These are phyloP conservation scores for Acrobasis repandana DNA, from an alignment of 2,888 invertebrate genomes.

Conservation along the genomic window DNA sequence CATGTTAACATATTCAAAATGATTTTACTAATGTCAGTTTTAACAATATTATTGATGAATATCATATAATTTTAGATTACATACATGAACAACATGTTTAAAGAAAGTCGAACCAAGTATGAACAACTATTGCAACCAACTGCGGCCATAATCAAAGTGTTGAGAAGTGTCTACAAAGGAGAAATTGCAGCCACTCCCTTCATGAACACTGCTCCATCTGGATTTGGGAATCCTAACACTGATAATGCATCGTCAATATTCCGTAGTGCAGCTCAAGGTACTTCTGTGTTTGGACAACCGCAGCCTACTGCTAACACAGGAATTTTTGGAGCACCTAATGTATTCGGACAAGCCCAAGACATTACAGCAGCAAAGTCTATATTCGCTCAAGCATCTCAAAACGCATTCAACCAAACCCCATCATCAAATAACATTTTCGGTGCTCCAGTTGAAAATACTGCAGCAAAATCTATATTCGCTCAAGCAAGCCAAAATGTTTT, in stretches of 20 bases:
- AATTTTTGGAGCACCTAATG: conserved; percentile 33
- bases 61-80: conserved; percentile 45
- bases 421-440: conserved; percentile 25
- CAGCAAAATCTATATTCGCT: conserved; percentile 40
- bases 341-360: conserved; percentile 30
- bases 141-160: conserved; percentile 45
- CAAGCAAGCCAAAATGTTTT: conserved; percentile 33
- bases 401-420: conserved; percentile 32
- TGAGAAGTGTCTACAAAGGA: conserved; percentile 59
- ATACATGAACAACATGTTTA: conserved; percentile 54
- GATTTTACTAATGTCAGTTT: too few relatives aligned
- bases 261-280: conserved; percentile 53
- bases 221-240: conserved; percentile 26
- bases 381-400: conserved; percentile 59
- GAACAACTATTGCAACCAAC: conserved; percentile 55
- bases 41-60: too few relatives aligned
- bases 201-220: conserved; percentile 34
- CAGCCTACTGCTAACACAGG: neutral
- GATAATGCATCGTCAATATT: conserved; percentile 59
- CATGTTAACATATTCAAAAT: too few relatives aligned
- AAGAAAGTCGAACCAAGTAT: conserved; percentile 57
- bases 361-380: conserved; percentile 46
- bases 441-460: conserved; percentile 25
- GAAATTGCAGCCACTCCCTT: conserved; percentile 55
- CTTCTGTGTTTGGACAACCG: conserved; percentile 35